Conservation (phyloP, 2,113 vertebrate species). For the Psilopsiagon aymara region DNA sequence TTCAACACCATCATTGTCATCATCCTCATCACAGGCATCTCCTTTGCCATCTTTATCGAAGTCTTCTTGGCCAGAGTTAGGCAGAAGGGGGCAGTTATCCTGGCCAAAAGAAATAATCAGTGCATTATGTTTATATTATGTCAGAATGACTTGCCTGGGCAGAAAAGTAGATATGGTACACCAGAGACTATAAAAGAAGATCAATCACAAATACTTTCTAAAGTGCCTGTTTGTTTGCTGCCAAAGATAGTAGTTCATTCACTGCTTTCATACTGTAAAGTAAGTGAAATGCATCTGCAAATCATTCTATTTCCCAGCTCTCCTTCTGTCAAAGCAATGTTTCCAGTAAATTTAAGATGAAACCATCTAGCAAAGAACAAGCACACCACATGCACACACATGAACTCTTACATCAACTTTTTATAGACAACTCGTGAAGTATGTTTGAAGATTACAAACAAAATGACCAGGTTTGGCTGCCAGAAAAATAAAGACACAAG, state of each 20-base stretch:
- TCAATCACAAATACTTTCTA: not conserved
- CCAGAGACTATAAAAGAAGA: not conserved
- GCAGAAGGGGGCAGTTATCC: slow-evolving; percentile 96
- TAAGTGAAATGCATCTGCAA: slow-evolving; percentile 14
- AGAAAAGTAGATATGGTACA: not conserved
- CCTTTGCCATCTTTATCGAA: slow-evolving; percentile 95
- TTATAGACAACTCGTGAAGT: not conserved
- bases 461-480: not conserved
- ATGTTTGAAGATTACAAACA: not conserved
- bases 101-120: slow-evolving; percentile 60
- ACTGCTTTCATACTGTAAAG: not conserved
- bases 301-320: not conserved
- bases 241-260: slow-evolving; percentile 33
- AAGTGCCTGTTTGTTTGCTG: not conserved
- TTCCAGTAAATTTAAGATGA: slow-evolving; percentile 2
- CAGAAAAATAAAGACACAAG: not conserved
- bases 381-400: not conserved
- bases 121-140: not conserved
- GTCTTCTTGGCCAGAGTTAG: slow-evolving; percentile 98
- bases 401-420: not conserved
- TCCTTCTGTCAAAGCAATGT: not conserved
- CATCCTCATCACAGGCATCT: slow-evolving; percentile 96
- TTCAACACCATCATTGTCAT: slow-evolving; percentile 91
- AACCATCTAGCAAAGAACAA: slow-evolving; percentile 6
- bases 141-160: not conserved